phyloP scores from a whole-genome alignment of 2,113 vertebrate genomes.

The Cochlearius cochlearius region DNA sequence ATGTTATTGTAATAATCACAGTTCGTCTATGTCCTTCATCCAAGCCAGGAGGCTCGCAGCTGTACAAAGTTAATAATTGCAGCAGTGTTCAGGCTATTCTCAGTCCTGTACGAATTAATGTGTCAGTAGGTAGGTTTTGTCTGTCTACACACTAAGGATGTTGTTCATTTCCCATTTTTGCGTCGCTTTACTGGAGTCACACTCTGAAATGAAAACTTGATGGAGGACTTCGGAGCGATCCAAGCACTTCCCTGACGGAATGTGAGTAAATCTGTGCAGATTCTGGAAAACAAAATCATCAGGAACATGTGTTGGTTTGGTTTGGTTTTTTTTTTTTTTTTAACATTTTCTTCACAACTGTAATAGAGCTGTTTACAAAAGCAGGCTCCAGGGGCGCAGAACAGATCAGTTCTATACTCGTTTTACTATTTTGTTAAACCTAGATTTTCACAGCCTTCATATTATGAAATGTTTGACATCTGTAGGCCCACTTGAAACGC shows the following conservation, averaged over 20 bases:
- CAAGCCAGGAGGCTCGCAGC: constrained; percentile 69
- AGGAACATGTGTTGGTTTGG: background rate
- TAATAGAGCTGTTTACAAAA: background rate
- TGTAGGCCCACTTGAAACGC: background rate
- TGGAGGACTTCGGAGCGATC: constrained; percentile 95
- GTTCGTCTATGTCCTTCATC: constrained; percentile 75
- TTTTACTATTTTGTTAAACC: background rate
- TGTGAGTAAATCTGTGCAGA: constrained; percentile 87
- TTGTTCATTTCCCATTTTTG: constrained; percentile 99
- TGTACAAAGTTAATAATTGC: constrained; percentile 75
- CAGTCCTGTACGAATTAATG: constrained; percentile 67
- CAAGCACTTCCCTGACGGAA: constrained; percentile 88
- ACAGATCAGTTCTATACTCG: background rate
- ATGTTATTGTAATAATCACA: constrained; percentile 75
- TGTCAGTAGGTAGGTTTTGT: constrained; percentile 67
- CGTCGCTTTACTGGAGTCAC: constrained; percentile 87
- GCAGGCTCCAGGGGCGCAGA: background rate
- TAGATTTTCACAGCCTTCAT: background rate
- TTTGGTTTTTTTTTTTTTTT: background rate
- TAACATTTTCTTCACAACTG: background rate
- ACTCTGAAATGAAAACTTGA: constrained; percentile 91
- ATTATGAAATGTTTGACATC: background rate
- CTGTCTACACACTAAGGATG: constrained; percentile 87
- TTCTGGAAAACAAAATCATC: constrained; percentile 77
- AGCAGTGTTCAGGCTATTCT: constrained; percentile 81